Base-by-base conservation (phyloP, 2,888 invertebrate genomes). In the Spodoptera picta region DNA sequence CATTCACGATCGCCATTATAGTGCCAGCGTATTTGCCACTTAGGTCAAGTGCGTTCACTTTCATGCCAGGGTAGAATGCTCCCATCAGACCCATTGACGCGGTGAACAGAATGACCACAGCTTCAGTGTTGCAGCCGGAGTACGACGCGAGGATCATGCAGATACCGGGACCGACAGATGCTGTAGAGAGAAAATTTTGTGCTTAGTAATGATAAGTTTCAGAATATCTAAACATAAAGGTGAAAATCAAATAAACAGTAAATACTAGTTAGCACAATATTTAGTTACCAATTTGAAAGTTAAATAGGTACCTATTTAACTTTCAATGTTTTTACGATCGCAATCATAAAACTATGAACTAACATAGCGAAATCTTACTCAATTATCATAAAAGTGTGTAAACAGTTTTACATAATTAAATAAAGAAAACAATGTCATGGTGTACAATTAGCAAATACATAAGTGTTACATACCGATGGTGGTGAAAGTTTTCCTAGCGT, bases 31-130 rank as follows among this genome's bases (percentile, higher is more conserved):
- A 96, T 86, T 96, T 96, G 54, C 96, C 95, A 87, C 96, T 96
- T 74, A 96, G 91, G 85, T 96, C 96, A 60, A 96, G 88, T 0
- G 96, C 96, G 86, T 96, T 96, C 36, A 96, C 95, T 88, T 96
- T 96, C 95, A 96, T 96, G 62, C 96, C 96, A 0, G 96, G 96
- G 87, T 96, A 96, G 91, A 96, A 96, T 44, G 96, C 95, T 0
- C 96, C 96, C 96, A 96, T 96, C 6, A 96, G 88, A 10, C 96
- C 96, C 96, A 96, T 96, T 55, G 96, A 95, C 1, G 96, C 92
- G 5, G 96, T 96, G 82, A 97, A 96, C 2, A 96, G 90, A 11
- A 94, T 88, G 1, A 96, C 96, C 0, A 96, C 96, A 0, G 95
- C 82, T 1, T 92, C 85, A 14, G 95, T 92, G 87, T 96, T 94